A percentile compares a stretch with the other conserved stretches of the same genome.
Evolutionary conservation across 2,888 invertebrate genomes (phyloP).

Genomic region (Orchesella flavescens): DNA sequence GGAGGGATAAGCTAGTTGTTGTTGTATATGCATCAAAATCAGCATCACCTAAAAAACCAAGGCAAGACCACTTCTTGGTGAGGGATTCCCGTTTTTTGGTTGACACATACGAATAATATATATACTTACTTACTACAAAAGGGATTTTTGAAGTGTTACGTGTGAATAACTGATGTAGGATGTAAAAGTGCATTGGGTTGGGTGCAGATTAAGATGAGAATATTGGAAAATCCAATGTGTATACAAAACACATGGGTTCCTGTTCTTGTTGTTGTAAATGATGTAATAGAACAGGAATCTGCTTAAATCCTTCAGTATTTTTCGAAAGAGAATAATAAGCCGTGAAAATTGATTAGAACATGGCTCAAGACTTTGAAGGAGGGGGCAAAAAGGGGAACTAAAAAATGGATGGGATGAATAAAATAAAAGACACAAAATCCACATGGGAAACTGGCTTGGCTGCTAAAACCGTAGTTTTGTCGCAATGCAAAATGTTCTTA

Average conservation of each 20-base stretch:
- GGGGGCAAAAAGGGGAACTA: neutral
- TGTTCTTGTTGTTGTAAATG: too few relatives aligned
- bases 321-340: constrained; percentile 47
- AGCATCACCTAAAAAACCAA: neutral
- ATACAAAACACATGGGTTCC: neutral
- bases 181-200: too few relatives aligned
- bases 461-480: too few relatives aligned
- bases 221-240: too few relatives aligned
- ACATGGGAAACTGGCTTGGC: neutral
- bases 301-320: constrained; percentile 12
- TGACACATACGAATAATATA: neutral
- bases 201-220: too few relatives aligned
- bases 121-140: too few relatives aligned
- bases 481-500: too few relatives aligned
- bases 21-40: neutral
- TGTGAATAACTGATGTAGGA: too few relatives aligned
- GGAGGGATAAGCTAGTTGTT: neutral
- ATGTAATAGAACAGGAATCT: too few relatives aligned
- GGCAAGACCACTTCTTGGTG: neutral
- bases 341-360: constrained; percentile 55
- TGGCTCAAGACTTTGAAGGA: constrained; percentile 31
- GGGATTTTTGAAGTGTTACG: too few relatives aligned
- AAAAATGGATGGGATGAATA: constrained; percentile 16
- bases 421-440: neutral
- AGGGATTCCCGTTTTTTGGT: neutral